Evolutionary conservation across 2,888 invertebrate species (phyloP), one percentile per base, ranked within the genome.

Genomic region (Calameuta filiformis): DNA sequence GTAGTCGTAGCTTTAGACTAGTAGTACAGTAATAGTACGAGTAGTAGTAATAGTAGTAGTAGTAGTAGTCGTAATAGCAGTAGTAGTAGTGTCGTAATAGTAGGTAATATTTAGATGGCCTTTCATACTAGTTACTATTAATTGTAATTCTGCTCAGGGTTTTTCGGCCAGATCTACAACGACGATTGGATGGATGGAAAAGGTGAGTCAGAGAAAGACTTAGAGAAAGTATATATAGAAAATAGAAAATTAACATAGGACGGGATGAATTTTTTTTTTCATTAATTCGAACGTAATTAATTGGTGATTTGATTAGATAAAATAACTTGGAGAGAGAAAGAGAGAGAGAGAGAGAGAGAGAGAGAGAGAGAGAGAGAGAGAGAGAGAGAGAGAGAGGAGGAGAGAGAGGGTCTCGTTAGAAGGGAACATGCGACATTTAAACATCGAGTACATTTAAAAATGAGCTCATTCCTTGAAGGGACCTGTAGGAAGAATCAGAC

Each of bases 341-440:
- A 80, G 71, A 75, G 78, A 80, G 76, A 74, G 75, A 78, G 77
- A 82, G 80, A 80, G 80, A 79, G 79, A 83, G 82, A 83, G 35
- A 84, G 83, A 80, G 78, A 83, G 81, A 84, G 82, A 85, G 86
- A 84, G 82, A 76, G 69, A 33, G 78, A 81, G 80, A 79, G 80
- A 78, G 79, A 83, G 82, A 82, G 35, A 84, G 83, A 80, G 78
- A 83, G 81, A 84, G 82, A 85, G 86, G 81, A 78, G 82, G 81
- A 84, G 82, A 85, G 86, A 85, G 82, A 78, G 40, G 75, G 73
- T 73, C 83, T 86, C 82, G 79, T 85, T 88, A 87, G 84, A 86
- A 85, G 85, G 88, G 87, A 89, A 89, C 89, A 89, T 88, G 89
- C 89, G 89, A 90, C 89, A 89, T 88, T 87, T 89, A 90, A 86